Evolutionary conservation across 2,113 vertebrate genomes (phyloP).

Genomic region (Ciconia stormi): DNA sequence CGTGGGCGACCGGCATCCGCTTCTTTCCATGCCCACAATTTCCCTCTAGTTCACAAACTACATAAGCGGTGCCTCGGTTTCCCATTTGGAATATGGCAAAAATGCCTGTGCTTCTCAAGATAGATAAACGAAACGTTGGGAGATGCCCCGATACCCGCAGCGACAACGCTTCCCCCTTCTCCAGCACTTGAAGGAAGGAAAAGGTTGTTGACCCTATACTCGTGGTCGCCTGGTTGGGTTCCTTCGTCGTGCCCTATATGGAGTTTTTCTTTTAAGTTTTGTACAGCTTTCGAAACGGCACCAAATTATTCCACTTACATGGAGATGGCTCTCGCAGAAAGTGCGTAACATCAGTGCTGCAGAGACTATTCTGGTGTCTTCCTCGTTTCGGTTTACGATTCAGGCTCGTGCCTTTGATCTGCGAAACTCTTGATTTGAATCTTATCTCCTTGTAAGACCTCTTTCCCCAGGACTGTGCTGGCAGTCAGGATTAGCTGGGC

Average conservation of each 20-base stretch:
- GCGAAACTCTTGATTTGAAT: not conserved
- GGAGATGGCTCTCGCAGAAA: not conserved
- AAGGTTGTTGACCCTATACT: not conserved
- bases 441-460: not conserved
- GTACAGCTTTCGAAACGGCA: not conserved
- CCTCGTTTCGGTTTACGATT: fast-evolving
- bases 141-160: not conserved
- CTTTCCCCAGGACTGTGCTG: not conserved
- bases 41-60: not conserved
- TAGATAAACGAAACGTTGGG: fast-evolving
- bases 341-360: not conserved
- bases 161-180: fast-evolving
- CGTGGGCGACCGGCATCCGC: fast-evolving
- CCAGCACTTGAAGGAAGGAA: not conserved
- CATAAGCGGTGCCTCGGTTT: not conserved
- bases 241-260: not conserved
- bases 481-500: slow-evolving; percentile 30
- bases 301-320: fast-evolving
- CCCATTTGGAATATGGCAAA: not conserved
- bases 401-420: not conserved
- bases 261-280: not conserved
- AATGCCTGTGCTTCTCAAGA: not conserved
- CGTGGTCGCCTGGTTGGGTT: not conserved
- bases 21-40: not conserved
- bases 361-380: not conserved